A percentile compares a stretch with the other conserved stretches of the same genome.
phyloP scores from a whole-genome alignment of 2,113 vertebrate genomes.

The Tenebrosternarchus preto region DNA sequence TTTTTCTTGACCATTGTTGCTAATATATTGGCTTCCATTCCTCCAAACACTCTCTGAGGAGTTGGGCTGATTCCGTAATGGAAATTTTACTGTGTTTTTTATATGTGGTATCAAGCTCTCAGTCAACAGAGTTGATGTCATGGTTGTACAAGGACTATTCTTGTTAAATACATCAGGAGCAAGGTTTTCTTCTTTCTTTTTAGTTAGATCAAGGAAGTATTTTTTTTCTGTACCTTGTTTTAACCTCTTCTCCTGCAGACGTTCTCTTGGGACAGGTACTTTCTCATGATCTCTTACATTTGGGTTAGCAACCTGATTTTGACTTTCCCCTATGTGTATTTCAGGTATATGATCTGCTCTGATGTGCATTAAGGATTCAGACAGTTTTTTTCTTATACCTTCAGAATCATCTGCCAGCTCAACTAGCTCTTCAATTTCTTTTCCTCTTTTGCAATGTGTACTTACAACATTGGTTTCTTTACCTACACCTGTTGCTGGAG shows the following conservation, averaged over 20 bases:
- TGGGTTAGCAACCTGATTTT: constrained; percentile 12
- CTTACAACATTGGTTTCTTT: not conserved
- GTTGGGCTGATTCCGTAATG: constrained; percentile 73
- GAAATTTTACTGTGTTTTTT: constrained; percentile 60
- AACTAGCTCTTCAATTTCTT: constrained; percentile 26
- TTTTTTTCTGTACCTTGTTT: constrained; percentile 4
- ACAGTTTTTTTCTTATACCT: not conserved
- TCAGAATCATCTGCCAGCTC: constrained; percentile 67
- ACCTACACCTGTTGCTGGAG: constrained; percentile 9
- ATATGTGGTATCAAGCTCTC: constrained; percentile 11
- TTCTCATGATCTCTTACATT: not conserved
- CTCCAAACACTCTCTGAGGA: not conserved
- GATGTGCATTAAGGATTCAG: too few species aligned
- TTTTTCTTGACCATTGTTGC: not conserved
- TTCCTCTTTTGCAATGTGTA: not conserved
- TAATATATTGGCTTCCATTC: not conserved
- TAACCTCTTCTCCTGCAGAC: constrained; percentile 33
- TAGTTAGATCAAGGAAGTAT: constrained; percentile 54
- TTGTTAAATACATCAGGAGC: not conserved
- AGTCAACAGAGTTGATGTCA: not conserved
- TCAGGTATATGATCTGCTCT: constrained; percentile 17
- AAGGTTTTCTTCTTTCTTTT: constrained; percentile 30
- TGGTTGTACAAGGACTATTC: not conserved
- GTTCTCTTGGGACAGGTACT: constrained; percentile 1
- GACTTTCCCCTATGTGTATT: constrained; percentile 4